phyloP scores from a whole-genome alignment of 2,113 vertebrate genomes.

The Gobius niger region DNA sequence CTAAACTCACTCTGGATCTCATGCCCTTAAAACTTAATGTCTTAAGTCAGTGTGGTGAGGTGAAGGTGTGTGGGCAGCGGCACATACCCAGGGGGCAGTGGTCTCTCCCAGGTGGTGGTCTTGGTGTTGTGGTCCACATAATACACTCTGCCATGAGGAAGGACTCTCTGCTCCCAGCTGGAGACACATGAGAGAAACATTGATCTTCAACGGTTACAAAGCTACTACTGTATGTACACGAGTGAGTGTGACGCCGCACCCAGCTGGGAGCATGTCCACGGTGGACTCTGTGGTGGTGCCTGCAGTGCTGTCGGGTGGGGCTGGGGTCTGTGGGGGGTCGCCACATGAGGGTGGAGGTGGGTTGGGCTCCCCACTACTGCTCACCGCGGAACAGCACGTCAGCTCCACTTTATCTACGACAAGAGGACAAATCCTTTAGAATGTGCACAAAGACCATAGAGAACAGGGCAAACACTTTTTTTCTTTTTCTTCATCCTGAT shows the following conservation, averaged over 20 bases:
- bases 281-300: slow-evolving; percentile 49
- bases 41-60: too few relatives aligned
- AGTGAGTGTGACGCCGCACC: slow-evolving; percentile 73
- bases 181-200: slow-evolving; percentile 11
- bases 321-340: slow-evolving; percentile 55
- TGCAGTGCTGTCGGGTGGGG: slow-evolving; percentile 24
- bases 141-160: slow-evolving; percentile 93
- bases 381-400: slow-evolving; percentile 64
- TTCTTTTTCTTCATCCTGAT: not conserved
- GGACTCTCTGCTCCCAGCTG: slow-evolving; percentile 96
- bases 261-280: slow-evolving; percentile 84
- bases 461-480: not conserved
- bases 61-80: too few relatives aligned
- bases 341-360: not conserved
- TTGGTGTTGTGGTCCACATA: slow-evolving; percentile 99
- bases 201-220: not conserved
- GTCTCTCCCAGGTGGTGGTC: slow-evolving; percentile 98
- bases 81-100: slow-evolving; percentile 89
- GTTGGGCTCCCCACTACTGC: slow-evolving; percentile 46
- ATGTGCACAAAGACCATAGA: not conserved
- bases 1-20: too few relatives aligned
- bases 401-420: slow-evolving; percentile 81
- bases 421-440: not conserved
- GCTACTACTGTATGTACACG: not conserved
- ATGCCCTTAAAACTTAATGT: too few relatives aligned